phyloP scores from a whole-genome alignment of 2,113 vertebrate species.

The Grallaria varia region DNA sequence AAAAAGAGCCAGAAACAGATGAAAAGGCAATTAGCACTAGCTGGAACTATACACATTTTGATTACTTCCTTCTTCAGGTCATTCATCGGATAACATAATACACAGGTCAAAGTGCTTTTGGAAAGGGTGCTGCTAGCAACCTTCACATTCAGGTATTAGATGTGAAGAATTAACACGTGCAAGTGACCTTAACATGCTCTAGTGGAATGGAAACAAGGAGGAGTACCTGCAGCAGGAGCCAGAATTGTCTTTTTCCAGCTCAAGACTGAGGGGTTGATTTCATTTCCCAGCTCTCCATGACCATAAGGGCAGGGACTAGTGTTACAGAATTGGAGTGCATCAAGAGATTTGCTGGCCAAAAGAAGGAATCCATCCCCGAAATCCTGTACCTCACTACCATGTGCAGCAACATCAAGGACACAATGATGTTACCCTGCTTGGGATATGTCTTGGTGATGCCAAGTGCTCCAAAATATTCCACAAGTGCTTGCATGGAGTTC shows the following conservation, averaged over 20 bases:
- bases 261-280: not conserved
- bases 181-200: not conserved
- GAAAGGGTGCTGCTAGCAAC: not conserved
- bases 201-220: not conserved
- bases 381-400: not conserved
- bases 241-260: not conserved
- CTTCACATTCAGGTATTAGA: not conserved
- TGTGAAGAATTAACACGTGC: not conserved
- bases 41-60: not conserved
- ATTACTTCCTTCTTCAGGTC: constrained; percentile 11
- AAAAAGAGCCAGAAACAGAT: constrained; percentile 8
- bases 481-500: not conserved
- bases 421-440: not conserved
- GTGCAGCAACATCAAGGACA: not conserved
- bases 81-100: not conserved
- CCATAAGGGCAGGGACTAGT: not conserved
- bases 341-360: not conserved
- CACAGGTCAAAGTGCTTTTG: not conserved
- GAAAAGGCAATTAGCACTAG: constrained; percentile 24
- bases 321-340: not conserved
- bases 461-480: not conserved
- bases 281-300: not conserved
- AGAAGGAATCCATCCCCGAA: not conserved
- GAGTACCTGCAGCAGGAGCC: not conserved
- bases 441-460: not conserved